A percentile compares a stretch with the other conserved stretches of the same genome.
These are phyloP conservation scores for Phortica okadai DNA, from an alignment of 2,888 invertebrate genomes.

Conservation along the genomic window DNA sequence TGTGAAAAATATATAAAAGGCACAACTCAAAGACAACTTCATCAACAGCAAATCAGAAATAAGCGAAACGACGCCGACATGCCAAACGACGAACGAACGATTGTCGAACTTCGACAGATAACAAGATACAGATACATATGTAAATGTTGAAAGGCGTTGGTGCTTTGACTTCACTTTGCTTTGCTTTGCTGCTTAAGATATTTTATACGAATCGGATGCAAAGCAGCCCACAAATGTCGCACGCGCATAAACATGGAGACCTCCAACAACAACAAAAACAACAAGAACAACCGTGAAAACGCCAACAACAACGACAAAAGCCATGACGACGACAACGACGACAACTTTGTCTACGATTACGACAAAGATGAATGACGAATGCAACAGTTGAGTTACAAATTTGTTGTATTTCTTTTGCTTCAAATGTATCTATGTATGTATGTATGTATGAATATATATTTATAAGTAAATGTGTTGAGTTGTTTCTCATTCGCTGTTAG, in stretches of 20 bases:
- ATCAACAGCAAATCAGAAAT: conserved; percentile 26
- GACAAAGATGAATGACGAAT: conserved; percentile 29
- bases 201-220: conserved; percentile 33
- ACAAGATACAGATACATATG: conserved; percentile 31
- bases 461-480: not conserved
- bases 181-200: conserved; percentile 21
- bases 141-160: conserved; percentile 13
- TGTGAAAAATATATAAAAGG: not conserved
- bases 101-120: conserved; percentile 23
- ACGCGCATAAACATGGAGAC: conserved; percentile 12
- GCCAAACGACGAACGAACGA: conserved; percentile 4
- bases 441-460: too few species aligned
- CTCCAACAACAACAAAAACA: not conserved
- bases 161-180: not conserved
- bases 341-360: too few species aligned
- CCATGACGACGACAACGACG: not conserved
- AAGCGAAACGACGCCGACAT: conserved; percentile 12
- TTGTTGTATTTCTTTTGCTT: not conserved
- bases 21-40: conserved; percentile 21
- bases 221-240: conserved; percentile 29
- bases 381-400: conserved; percentile 31
- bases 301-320: conserved; percentile 10
- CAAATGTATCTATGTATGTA: not conserved
- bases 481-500: conserved; percentile 16
- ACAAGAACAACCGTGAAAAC: conserved; percentile 7